Evolutionary conservation across 1,140 invertebrate species (phyloP).

Genomic region (Macrostomum lignano): DNA sequence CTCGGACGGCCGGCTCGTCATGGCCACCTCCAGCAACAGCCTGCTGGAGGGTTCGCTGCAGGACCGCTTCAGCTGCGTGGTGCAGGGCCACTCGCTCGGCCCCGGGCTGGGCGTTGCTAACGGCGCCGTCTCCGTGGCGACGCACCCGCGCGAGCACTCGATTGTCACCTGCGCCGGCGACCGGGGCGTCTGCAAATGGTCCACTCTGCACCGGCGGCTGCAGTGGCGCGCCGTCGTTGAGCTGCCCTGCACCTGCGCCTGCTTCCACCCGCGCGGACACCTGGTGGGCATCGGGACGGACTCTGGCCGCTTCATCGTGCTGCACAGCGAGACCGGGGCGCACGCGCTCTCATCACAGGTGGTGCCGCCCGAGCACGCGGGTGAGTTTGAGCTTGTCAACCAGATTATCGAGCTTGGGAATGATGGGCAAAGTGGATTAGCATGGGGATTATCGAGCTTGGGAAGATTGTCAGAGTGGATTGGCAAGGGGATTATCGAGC

Average conservation of each 20-base stretch:
- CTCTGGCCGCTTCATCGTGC: constrained; percentile 51
- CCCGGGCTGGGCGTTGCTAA: constrained; percentile 12
- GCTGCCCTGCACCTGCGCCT: too few species aligned
- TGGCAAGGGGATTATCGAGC: too few species aligned
- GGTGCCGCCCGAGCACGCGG: too few species aligned
- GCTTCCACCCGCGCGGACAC: constrained; percentile 11
- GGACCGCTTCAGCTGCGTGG: constrained; percentile 11
- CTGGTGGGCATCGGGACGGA: constrained; percentile 31
- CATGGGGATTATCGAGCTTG: too few species aligned
- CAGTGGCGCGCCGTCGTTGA: too few species aligned
- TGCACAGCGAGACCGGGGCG: constrained; percentile 49
- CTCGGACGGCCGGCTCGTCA: constrained; percentile 57
- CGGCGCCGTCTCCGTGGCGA: too few species aligned
- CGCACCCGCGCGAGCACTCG: constrained; percentile 11
- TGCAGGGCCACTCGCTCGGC: constrained; percentile 9
- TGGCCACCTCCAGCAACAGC: constrained; percentile 12
- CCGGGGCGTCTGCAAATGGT: constrained; percentile 50
- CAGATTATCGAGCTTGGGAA: too few species aligned
- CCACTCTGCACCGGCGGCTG: constrained; percentile 40
- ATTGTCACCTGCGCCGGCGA: constrained; percentile 13
- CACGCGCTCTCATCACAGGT: constrained; percentile 51
- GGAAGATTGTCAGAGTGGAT: too few species aligned
- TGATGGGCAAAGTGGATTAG: too few species aligned
- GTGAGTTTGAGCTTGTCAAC: too few species aligned
- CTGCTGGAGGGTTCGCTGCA: constrained; percentile 33